These are phyloP conservation scores for Lichenostomus cassidix DNA, from an alignment of 2,113 vertebrate species.

Conservation along the genomic window DNA sequence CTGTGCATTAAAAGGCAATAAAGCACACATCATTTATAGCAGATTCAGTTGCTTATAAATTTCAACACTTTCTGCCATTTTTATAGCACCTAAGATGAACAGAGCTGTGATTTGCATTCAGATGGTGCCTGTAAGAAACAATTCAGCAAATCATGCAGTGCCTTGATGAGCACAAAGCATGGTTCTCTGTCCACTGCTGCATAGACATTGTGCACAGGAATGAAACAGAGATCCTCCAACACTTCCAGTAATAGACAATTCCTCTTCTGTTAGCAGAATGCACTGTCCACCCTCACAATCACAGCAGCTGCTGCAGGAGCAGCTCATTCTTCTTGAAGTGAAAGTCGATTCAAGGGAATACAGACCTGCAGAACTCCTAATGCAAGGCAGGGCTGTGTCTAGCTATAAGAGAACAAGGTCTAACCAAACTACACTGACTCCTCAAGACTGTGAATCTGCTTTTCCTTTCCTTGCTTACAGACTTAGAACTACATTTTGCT, in stretches of 20 bases:
- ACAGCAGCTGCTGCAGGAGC: not conserved
- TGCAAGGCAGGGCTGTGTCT: not conserved
- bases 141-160: constrained; percentile 33
- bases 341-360: not conserved
- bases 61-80: constrained; percentile 54
- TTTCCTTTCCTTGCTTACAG: not conserved
- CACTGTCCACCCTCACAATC: not conserved
- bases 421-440: not conserved
- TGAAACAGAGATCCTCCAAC: constrained; percentile 1
- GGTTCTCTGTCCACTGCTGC: constrained; percentile 1
- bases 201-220: constrained; percentile 17
- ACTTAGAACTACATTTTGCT: not conserved
- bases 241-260: constrained; percentile 17
- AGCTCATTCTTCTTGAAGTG: not conserved
- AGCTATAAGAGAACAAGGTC: not conserved
- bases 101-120: constrained; percentile 60
- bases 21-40: constrained; percentile 43
- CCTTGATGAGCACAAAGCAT: constrained; percentile 17
- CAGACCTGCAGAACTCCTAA: not conserved
- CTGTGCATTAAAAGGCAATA: constrained; percentile 60
- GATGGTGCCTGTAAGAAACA: not conserved
- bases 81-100: constrained; percentile 60
- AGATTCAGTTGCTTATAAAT: constrained; percentile 61
- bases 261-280: constrained; percentile 28
- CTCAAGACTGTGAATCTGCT: not conserved